These are phyloP conservation scores for Limnephilus marmoratus DNA, from an alignment of 2,888 invertebrate genomes.

Conservation along the genomic window DNA sequence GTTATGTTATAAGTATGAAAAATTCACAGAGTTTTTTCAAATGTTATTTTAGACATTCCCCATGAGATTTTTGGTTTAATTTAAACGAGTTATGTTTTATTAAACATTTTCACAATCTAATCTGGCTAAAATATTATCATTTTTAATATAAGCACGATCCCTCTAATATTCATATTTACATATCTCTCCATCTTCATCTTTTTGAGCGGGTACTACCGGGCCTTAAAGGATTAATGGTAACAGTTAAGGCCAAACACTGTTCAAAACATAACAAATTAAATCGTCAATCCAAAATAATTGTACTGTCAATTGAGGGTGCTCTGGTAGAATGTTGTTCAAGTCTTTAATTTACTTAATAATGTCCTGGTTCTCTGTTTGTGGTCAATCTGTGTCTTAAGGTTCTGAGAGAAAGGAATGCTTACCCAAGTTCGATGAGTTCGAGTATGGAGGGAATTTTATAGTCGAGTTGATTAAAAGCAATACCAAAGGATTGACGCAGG, in stretches of 20 bases:
- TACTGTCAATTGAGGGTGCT: not conserved
- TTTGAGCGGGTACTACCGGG: too few relatives aligned
- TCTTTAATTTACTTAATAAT: not conserved
- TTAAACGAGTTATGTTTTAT: too few relatives aligned
- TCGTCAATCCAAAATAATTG: not conserved
- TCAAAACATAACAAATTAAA: not conserved
- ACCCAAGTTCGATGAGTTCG: slow-evolving; percentile 85
- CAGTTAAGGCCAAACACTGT: not conserved
- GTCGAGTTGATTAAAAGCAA: slow-evolving; percentile 86
- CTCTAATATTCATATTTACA: too few relatives aligned
- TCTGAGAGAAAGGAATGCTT: slow-evolving; percentile 67
- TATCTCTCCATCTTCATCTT: too few relatives aligned
- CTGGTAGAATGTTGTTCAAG: not conserved
- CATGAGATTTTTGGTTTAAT: too few relatives aligned
- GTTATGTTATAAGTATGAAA: too few relatives aligned
- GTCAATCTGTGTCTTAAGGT: not conserved
- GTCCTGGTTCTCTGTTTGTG: not conserved
- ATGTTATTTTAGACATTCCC: too few relatives aligned
- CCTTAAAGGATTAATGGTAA: not conserved
- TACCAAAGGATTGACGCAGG: slow-evolving; percentile 86
- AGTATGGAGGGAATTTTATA: slow-evolving; percentile 83
- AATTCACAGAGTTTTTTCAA: too few relatives aligned
- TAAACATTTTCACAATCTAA: too few relatives aligned
- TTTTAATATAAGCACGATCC: too few relatives aligned
- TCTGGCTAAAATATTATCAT: too few relatives aligned